Evolutionary conservation across 2,797 vertebrate species (phyloP), one percentile per base, ranked within the genome.

Genomic region (Vireo griseus): DNA sequence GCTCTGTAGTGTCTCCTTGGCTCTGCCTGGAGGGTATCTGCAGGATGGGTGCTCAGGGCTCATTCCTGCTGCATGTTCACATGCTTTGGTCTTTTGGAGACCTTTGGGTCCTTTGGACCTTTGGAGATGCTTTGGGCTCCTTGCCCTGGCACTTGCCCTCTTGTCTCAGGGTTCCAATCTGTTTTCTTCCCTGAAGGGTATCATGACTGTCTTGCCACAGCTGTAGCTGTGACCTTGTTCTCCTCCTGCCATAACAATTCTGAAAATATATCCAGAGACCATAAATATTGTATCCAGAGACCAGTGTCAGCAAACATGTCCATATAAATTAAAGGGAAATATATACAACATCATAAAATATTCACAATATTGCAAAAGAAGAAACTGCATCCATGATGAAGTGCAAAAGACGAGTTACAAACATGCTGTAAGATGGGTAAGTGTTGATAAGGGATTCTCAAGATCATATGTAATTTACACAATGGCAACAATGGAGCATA

Each of bases 171-270:
- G 31, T 21, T 62, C 44, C 50, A 52, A 12, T 17, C 44, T 66
- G 17, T 31, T 67, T 83, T 42, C 57, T 69, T 6, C 59, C 29
- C 42, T 51, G 19, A 82, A 55, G 31, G 16, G 5, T 65, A 35
- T 44, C 39, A 47, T 51, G 68, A 57, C 39, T 39, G 7, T 33
- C 26, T 65, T 8, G 2, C n/a, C 50, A 72, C 74, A 87, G 42
- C 39, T 61, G 16, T n/a, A 76, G n/a, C 39, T 66, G n/a, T 79
- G 42, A 63, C 59, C 67, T 71, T 90, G 51, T 79, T 85, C 66
- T 88, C 47, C 14, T 91, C n/a, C 45, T 84, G 35, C 54, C n/a
- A 5, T 51, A 81, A 65, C 4, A 11, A 69, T 47, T 88, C 48
- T 50, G 40, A 68, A 88, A 81, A 86, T 50, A 16, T 14, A 52